phyloP scores from a whole-genome alignment of 2,113 vertebrate genomes.

The Misgurnus anguillicaudatus region DNA sequence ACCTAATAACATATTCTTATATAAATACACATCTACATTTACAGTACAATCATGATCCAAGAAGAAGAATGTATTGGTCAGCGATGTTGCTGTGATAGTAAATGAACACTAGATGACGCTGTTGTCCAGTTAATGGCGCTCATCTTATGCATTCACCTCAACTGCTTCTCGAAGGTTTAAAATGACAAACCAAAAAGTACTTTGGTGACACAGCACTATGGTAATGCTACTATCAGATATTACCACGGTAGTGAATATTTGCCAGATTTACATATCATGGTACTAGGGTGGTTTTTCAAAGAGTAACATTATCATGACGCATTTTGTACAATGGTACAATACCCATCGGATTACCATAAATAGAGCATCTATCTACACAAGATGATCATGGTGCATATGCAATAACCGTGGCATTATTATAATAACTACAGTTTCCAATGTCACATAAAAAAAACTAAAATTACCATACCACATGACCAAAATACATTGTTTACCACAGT shows the following conservation, averaged over 20 bases:
- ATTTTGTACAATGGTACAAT: too few species aligned
- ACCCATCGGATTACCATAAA: too few species aligned
- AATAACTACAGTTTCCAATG: too few species aligned
- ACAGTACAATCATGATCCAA: not conserved
- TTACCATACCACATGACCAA: not conserved
- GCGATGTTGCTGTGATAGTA: not conserved
- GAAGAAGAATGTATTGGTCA: not conserved
- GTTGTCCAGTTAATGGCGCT: not conserved
- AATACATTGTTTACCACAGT: not conserved
- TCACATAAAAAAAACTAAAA: not conserved
- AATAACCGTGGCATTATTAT: not conserved
- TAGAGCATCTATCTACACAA: not conserved
- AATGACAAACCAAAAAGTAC: too few species aligned
- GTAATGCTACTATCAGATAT: too few species aligned
- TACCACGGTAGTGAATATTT: too few species aligned
- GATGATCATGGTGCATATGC: not conserved
- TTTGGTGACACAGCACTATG: too few species aligned
- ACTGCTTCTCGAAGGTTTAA: not conserved
- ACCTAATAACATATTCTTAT: too few species aligned
- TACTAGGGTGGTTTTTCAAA: too few species aligned
- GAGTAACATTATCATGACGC: too few species aligned
- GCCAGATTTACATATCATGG: too few species aligned
- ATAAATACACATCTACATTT: too few species aligned
- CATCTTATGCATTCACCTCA: not conserved
- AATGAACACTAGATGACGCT: constrained; percentile 7